Percentiles rank a stretch among this genome's conserved stretches.
Conservation (phyloP, 2,113 vertebrate genomes). For the Egretta garzetta region DNA sequence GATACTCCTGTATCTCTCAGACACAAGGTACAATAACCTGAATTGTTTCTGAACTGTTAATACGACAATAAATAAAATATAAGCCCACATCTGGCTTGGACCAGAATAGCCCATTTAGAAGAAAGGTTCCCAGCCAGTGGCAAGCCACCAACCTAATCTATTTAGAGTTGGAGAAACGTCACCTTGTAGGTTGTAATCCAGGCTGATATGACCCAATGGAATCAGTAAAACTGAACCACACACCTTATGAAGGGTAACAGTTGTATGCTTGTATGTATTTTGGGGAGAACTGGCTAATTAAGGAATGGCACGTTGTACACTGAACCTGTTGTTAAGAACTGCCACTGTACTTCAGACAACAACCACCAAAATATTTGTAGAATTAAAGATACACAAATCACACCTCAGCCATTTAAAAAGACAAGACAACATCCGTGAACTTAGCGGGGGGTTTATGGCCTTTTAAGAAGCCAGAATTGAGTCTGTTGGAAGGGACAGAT, state of each 20-base stretch:
- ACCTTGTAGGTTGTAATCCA: background rate
- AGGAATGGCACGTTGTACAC: background rate
- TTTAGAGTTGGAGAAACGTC: background rate
- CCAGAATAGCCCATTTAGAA: background rate
- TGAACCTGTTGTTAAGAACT: background rate
- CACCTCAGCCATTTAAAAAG: background rate
- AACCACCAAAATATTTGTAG: background rate
- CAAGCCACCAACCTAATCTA: background rate
- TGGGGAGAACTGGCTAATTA: background rate
- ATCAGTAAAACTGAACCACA: background rate
- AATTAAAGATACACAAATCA: background rate
- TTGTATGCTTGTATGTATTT: background rate
- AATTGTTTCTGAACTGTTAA: background rate
- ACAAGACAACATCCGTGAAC: background rate
- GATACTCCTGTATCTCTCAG: background rate
- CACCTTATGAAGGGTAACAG: background rate
- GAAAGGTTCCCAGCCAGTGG: background rate
- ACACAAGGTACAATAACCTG: background rate
- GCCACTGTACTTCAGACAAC: background rate
- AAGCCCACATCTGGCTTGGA: background rate
- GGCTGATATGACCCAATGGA: background rate
- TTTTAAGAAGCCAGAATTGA: background rate
- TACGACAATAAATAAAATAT: background rate
- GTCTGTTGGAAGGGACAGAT: background rate
- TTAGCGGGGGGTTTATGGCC: background rate